Evolutionary conservation across 2,888 invertebrate genomes (phyloP).

Genomic region (Alloplasta piceator): DNA sequence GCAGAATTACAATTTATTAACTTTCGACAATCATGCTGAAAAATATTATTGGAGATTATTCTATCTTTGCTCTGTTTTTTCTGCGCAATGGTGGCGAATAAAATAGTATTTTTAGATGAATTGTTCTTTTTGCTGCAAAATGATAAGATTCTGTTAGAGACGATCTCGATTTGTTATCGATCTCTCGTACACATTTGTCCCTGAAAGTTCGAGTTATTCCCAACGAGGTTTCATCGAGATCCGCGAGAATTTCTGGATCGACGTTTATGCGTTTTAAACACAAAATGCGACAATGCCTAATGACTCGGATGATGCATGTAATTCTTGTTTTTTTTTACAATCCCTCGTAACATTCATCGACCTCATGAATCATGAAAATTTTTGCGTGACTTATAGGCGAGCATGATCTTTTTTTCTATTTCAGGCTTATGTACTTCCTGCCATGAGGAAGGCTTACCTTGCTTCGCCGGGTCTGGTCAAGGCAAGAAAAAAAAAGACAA

Average conservation of each 20-base stretch:
- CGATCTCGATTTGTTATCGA: slow-evolving; percentile 15
- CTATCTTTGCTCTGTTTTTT: slow-evolving; percentile 16
- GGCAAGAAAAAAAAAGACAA: slow-evolving; percentile 77
- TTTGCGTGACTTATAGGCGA: slow-evolving; percentile 34
- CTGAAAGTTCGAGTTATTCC: slow-evolving; percentile 39
- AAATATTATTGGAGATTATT: slow-evolving; percentile 46
- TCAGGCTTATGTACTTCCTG: slow-evolving; percentile 55
- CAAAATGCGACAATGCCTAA: slow-evolving; percentile 39
- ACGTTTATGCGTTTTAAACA: slow-evolving; percentile 52
- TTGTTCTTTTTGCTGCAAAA: slow-evolving; percentile 49
- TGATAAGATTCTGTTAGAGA: slow-evolving; percentile 44
- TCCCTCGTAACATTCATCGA: slow-evolving; percentile 25
- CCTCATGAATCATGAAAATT: slow-evolving; percentile 59
- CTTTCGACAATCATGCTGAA: slow-evolving; percentile 47
- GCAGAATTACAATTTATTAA: slow-evolving; percentile 17
- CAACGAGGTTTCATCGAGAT: slow-evolving; percentile 6
- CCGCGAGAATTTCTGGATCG: slow-evolving; percentile 22
- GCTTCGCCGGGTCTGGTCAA: slow-evolving; percentile 78
- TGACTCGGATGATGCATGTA: slow-evolving; percentile 17
- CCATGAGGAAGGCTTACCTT: slow-evolving; percentile 77
- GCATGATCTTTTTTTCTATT: slow-evolving; percentile 45
- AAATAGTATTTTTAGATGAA: slow-evolving; percentile 39
- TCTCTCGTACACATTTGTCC: slow-evolving; percentile 26
- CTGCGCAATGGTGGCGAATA: slow-evolving; percentile 31
- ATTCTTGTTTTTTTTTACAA: slow-evolving; percentile 48